These are phyloP conservation scores for Melipona beecheii DNA, from an alignment of 2,888 invertebrate species.

Conservation along the genomic window DNA sequence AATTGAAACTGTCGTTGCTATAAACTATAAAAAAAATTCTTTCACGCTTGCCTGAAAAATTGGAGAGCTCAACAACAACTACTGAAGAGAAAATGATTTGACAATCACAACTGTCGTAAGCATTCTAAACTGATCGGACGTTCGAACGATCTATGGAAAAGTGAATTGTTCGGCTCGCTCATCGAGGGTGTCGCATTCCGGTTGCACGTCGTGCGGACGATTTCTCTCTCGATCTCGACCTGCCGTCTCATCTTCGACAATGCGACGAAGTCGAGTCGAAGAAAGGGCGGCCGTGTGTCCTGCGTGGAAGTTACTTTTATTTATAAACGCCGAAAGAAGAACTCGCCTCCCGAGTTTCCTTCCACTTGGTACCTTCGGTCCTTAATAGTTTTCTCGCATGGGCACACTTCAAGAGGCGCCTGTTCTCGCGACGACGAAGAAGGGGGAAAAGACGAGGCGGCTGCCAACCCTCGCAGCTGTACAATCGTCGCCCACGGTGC, in stretches of 20 bases:
- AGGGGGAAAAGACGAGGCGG: not conserved
- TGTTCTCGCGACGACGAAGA: constrained; percentile 49
- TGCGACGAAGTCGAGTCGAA: constrained; percentile 23
- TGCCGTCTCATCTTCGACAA: not conserved
- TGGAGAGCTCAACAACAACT: too few relatives aligned
- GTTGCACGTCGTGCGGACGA: not conserved
- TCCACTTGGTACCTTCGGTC: constrained; percentile 55
- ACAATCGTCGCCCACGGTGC: constrained; percentile 76
- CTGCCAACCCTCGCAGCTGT: constrained; percentile 73
- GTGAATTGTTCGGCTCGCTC: too few relatives aligned
- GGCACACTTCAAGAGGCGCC: constrained; percentile 74
- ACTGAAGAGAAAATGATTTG: too few relatives aligned
- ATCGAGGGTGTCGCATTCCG: not conserved
- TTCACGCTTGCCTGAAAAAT: too few relatives aligned
- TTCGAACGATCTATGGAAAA: not conserved
- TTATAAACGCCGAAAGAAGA: constrained; percentile 60
- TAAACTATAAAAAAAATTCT: too few relatives aligned
- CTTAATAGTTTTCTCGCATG: constrained; percentile 77
- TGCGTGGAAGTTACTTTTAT: constrained; percentile 66
- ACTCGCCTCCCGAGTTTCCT: constrained; percentile 47
- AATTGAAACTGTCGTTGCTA: too few relatives aligned
- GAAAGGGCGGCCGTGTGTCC: constrained; percentile 36
- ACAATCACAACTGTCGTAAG: too few relatives aligned
- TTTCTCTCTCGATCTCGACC: constrained; percentile 11
- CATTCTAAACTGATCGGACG: not conserved